Evolutionary conservation across 2,888 invertebrate species (phyloP), one percentile per base, ranked within the genome.

Genomic region (Napeogenes sylphis): DNA sequence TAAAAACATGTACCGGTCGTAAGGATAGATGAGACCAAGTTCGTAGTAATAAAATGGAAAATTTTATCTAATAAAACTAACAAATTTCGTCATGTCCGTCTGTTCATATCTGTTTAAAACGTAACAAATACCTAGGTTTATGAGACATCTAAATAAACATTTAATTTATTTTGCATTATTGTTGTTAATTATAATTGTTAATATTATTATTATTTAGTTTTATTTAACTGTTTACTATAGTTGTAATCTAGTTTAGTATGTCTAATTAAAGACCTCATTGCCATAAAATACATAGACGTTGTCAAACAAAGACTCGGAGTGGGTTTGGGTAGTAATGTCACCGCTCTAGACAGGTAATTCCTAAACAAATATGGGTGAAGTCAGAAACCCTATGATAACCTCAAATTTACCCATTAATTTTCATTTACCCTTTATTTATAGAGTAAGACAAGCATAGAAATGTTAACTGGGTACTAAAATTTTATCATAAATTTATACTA

Each of bases 301-400:
- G 13, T 45, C 8, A 61, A n/a, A 12, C 42, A 35, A 13, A 46
- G 35, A 12, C 35, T 38, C 47, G 8, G 38, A 33, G 21, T 45
- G 56, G 21, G 42, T 46, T 60, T 54, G 38, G 35, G 58, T 61
- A 58, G 54, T 59, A 58, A 58, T 65, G 63, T 63, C 68, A 65
- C 64, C 61, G 67, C 59, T 64, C 68, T 56, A 68, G 61, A 71
- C 65, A 59, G 53, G 53, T 51, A 65, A 55, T 47, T 47, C 46
- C 45, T 62, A 56, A 55, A 57, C 65, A 65, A 70, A 70, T 61
- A 68, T 59, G 63, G 65, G 68, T 63, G 67, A 61, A 69, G 69
- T 63, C 59, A 60, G 59, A 62, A 58, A 61, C 58, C 65, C 56
- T 63, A 57, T 66, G 61, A 42, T 42, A 42, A 42, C 42, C 42